These are phyloP conservation scores for Gnathonemus echidnorhynchus DNA, from an alignment of 2,113 vertebrate genomes.

Conservation along the genomic window DNA sequence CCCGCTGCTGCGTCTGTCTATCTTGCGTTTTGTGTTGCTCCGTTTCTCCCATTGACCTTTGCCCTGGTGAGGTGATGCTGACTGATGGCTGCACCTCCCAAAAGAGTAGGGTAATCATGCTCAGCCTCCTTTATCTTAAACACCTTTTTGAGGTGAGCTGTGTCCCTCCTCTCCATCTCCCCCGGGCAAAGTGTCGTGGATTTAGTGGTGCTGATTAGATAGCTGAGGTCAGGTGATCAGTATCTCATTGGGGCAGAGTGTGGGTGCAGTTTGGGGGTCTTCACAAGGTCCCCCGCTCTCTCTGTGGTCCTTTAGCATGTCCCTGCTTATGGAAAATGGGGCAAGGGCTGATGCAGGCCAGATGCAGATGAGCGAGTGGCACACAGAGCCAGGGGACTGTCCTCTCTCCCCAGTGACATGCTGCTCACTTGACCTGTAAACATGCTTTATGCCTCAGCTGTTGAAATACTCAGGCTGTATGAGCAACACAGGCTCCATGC, in stretches of 20 bases:
- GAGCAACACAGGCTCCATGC: neutral
- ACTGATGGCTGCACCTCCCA: neutral
- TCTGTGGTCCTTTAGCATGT: neutral
- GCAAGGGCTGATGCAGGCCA: neutral
- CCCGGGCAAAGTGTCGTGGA: slow-evolving; percentile 6
- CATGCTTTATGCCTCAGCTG: slow-evolving; percentile 8
- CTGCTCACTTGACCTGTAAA: slow-evolving; percentile 10
- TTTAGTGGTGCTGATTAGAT: neutral
- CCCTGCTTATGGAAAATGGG: neutral
- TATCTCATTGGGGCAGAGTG: neutral
- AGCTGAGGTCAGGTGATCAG: slow-evolving; percentile 7
- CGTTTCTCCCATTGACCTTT: neutral
- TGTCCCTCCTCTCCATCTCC: neutral
- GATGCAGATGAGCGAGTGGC: neutral
- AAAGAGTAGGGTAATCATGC: neutral
- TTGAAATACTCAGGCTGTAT: neutral
- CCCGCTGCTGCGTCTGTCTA: neutral
- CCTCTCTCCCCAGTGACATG: neutral
- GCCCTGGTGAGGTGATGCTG: neutral
- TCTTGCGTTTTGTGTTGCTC: neutral
- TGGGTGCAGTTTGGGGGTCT: neutral
- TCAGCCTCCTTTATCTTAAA: neutral
- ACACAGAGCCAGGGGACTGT: neutral
- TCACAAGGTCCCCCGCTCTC: neutral
- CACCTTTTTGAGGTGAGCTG: neutral